phyloP scores from a whole-genome alignment of 2,888 invertebrate species.

The Leptinotarsa peninsularis region DNA sequence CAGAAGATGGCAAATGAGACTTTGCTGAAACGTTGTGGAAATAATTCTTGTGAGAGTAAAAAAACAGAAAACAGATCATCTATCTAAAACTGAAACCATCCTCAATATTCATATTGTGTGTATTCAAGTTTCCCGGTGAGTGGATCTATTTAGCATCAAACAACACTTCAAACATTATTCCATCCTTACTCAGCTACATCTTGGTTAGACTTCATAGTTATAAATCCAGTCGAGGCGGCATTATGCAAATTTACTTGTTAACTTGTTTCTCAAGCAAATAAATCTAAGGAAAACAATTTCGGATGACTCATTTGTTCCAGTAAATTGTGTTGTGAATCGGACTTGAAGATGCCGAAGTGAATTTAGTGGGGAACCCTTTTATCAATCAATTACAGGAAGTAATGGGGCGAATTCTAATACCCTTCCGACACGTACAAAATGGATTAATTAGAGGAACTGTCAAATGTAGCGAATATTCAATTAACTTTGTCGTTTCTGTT shows the following conservation, averaged over 20 bases:
- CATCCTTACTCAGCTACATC: not conserved
- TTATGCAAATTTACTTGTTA: conserved; percentile 39
- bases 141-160: conserved; percentile 1
- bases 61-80: too few species aligned
- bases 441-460: conserved; percentile 7
- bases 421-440: conserved; percentile 3
- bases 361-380: conserved; percentile 25
- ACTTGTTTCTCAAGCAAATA: conserved; percentile 34
- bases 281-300: conserved; percentile 34
- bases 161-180: conserved; percentile 10
- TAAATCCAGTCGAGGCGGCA: conserved; percentile 28
- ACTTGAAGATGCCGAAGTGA: conserved; percentile 22
- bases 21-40: too few species aligned
- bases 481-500: not conserved
- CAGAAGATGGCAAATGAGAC: too few species aligned
- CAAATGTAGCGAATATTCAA: conserved; percentile 9
- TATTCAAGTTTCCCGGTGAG: not conserved
- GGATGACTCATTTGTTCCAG: conserved; percentile 33
- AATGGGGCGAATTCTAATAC: conserved; percentile 20
- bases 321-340: conserved; percentile 31
- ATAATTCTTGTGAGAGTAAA: too few species aligned
- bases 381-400: conserved; percentile 24
- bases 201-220: conserved; percentile 13
- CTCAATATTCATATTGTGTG: not conserved
- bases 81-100: too few species aligned